Base-by-base conservation (phyloP, 2,113 vertebrate genomes). In the Peromyscus polionotus region DNA sequence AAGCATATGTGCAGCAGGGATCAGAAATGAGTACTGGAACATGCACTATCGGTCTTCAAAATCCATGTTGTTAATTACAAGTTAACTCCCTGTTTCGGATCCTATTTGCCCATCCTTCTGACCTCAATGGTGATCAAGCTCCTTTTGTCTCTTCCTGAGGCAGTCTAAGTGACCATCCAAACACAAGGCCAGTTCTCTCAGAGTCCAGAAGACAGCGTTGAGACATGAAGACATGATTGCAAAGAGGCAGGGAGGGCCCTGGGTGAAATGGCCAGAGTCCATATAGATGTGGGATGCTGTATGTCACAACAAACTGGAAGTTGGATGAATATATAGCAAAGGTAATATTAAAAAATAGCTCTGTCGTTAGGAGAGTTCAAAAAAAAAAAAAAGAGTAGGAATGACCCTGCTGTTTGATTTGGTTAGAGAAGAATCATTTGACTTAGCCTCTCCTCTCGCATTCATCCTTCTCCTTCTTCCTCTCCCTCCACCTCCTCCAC, bases 401-500 rank as follows among this genome's bases (percentile, higher is more conserved):
- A 51, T 68, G 24, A 67, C 48, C 42, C 33, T 28, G 42, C 33
- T 54, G 7, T 45, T 65, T 89, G 73, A 76, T 93, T 83, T 51
- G 83, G 3, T 70, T 90, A 91, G 80, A 87, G 45, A 77, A 24
- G 17, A 92, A 88, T 72, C 63, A 1, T 28, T 45, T 87, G 39
- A 76, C 84, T 91, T 45, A 26, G 17, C 93, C 80, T 79, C 59
- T 72, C 20, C 13, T 84, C 19, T 67, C 20, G 10, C 54, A 16
- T 51, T 17, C 33, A 3, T n/a, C 26, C 11, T 67, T 8, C 45
- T 17, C n/a, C 39, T 39, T 22, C 6, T 22, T 11, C 4, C 9
- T 31, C 48, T 86, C 6, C 31, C 6, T 28, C 13, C 20, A 1
- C 19, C 22, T 22, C 4, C 7, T 17, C n/a, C 0, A 0, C 10